Base-by-base conservation (phyloP, 2,888 invertebrate species). In the Sycophila texana region DNA sequence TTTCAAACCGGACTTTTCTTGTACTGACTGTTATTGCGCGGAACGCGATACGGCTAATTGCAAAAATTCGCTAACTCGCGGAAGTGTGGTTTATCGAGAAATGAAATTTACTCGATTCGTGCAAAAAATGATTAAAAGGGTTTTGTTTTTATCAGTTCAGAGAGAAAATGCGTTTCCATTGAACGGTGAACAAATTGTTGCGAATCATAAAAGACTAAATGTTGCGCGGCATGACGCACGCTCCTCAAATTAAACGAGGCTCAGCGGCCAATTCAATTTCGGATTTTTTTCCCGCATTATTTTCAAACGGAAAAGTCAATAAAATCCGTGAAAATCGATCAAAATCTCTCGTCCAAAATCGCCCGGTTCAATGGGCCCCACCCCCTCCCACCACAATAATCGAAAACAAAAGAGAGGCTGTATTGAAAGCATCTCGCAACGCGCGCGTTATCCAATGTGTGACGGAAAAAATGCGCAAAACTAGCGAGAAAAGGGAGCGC, bases 361-460 rank as follows among this genome's bases (percentile, higher is more conserved):
- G 39, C 18, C 5, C 39, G 39, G 14, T 39, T 47, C 47, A 10
- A 20, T 55, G 26, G 18, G 20, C 30, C 26, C n/a, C 53, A 16
- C 18, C 12, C 57, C 4, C 58, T 14, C 12, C 4, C 5, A 1
- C 51, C 51, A 14, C 51, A 14, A 39, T 30, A 63, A 63, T 63
- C 63, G 73, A 73, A 39, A 73, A 73, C 73, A 73, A 73, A 73
- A 73, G 73, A 63, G 53, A 49, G 57, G 61, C 55, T 51, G 20
- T 74, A 74, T 65, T 74, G 65, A 74, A 74, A 74, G 58, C 58
- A 60, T 51, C 63, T 67, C 18, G 47, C 66, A 26, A 26, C n/a
- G 13, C 16, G 10, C 20, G 20, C 26, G n/a, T n/a, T 51, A 26
- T 51, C 49, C 16, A 49, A 66, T 39, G 57, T 63, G 47, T 73